Conservation (phyloP, 2,888 invertebrate genomes). For the Myopa testacea region DNA sequence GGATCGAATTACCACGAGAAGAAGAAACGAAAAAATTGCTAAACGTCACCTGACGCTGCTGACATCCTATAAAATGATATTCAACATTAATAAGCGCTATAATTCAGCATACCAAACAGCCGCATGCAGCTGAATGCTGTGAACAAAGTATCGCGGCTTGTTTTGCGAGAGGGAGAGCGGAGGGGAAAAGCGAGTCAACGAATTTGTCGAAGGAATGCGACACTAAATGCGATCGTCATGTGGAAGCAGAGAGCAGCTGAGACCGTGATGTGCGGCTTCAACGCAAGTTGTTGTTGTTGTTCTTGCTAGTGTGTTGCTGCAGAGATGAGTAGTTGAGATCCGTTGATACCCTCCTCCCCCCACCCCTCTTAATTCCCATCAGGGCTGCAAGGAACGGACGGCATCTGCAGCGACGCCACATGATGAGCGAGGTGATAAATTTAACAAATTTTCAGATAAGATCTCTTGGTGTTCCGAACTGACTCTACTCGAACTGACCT, state of each 20-base stretch:
- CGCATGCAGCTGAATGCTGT: neutral
- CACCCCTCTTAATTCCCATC: neutral
- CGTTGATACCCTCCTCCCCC: neutral
- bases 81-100: conserved; percentile 33
- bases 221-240: neutral
- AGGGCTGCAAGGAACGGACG: neutral
- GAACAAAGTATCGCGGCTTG: neutral
- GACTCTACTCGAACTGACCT: neutral
- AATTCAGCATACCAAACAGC: conserved; percentile 6
- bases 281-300: conserved; percentile 19
- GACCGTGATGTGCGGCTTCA: neutral
- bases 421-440: conserved; percentile 55
- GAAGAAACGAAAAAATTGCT: neutral
- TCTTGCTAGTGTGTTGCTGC: neutral
- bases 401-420: conserved; percentile 47
- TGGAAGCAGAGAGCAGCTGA: neutral
- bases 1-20: conserved; percentile 12
- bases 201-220: conserved; percentile 19
- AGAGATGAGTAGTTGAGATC: conserved; percentile 18
- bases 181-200: neutral
- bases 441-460: conserved; percentile 56
- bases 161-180: neutral
- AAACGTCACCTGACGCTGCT: conserved; percentile 31
- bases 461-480: conserved; percentile 33
- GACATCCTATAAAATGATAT: conserved; percentile 36